Evolutionary conservation across 2,113 vertebrate species (phyloP).

Genomic region (Strix aluco): DNA sequence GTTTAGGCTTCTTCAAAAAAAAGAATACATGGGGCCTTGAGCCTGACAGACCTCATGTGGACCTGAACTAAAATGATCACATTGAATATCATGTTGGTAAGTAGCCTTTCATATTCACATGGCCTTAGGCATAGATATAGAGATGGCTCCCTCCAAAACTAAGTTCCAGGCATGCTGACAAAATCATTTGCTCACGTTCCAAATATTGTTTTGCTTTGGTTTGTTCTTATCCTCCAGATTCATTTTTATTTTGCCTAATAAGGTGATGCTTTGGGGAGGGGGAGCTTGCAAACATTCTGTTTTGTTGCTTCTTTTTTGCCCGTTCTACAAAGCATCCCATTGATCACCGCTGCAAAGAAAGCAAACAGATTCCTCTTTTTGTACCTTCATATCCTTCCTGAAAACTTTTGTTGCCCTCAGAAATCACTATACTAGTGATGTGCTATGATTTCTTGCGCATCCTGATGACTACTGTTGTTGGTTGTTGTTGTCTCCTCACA

Average conservation of each 20-base stretch:
- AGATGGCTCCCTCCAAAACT: not conserved
- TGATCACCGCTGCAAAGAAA: not conserved
- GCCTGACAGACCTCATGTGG: not conserved
- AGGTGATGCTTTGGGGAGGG: not conserved
- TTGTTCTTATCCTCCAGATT: not conserved
- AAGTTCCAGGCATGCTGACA: conserved; percentile 24
- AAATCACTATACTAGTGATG: not conserved
- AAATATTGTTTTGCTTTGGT: not conserved
- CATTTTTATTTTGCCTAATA: conserved; percentile 14
- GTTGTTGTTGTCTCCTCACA: not conserved
- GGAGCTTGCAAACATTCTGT: not conserved
- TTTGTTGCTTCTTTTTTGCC: not conserved
- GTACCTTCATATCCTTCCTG: not conserved
- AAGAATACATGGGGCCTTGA: not conserved
- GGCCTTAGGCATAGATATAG: not conserved
- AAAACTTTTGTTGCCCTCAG: not conserved
- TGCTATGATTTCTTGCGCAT: not conserved
- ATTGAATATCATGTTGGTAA: not conserved
- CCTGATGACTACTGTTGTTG: not conserved
- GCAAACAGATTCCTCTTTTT: not conserved
- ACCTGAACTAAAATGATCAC: not conserved
- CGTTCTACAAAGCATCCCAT: not conserved
- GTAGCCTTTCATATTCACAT: not conserved
- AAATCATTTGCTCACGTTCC: conserved; percentile 5
- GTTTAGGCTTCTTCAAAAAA: not conserved